phyloP scores from a whole-genome alignment of 2,797 vertebrate species.

The Ambastaia sidthimunki region DNA sequence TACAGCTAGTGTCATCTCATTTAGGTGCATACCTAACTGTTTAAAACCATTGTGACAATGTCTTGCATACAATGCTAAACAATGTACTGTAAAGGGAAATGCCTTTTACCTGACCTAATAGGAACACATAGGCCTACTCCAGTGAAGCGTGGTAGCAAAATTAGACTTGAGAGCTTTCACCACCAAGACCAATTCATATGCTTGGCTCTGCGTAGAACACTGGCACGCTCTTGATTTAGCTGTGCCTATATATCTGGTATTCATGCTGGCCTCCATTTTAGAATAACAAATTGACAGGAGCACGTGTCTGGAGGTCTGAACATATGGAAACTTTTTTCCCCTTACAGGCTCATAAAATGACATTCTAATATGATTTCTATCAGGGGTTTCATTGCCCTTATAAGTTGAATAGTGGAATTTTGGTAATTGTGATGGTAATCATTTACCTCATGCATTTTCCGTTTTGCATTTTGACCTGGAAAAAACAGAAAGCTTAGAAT shows the following conservation, averaged over 20 bases:
- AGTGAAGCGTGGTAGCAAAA: constrained; percentile 58
- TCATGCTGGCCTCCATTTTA: constrained; percentile 16
- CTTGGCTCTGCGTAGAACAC: constrained; percentile 27
- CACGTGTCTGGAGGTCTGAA: not conserved
- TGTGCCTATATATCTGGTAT: constrained; percentile 7
- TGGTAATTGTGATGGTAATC: not conserved
- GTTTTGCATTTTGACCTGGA: no score
- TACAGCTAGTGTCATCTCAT: constrained; percentile 50
- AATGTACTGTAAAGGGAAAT: constrained; percentile 58
- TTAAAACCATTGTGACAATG: constrained; percentile 30
- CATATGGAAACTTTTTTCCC: constrained; percentile 4
- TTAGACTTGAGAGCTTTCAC: constrained; percentile 62
- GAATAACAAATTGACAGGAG: constrained; percentile 31
- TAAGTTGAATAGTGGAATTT: not conserved
- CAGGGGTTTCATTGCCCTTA: not conserved
- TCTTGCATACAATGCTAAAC: constrained; percentile 54
- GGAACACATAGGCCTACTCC: constrained; percentile 54
- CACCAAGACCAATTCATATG: constrained; percentile 58
- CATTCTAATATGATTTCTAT: not conserved
- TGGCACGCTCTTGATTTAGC: constrained; percentile 34
- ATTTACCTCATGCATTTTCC: not conserved
- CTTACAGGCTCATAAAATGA: not conserved
- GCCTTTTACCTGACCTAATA: constrained; percentile 63
- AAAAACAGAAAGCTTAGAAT: no score
- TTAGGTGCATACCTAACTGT: not conserved